These are phyloP conservation scores for Albula glossodonta DNA, from an alignment of 2,113 vertebrate species.

Conservation along the genomic window DNA sequence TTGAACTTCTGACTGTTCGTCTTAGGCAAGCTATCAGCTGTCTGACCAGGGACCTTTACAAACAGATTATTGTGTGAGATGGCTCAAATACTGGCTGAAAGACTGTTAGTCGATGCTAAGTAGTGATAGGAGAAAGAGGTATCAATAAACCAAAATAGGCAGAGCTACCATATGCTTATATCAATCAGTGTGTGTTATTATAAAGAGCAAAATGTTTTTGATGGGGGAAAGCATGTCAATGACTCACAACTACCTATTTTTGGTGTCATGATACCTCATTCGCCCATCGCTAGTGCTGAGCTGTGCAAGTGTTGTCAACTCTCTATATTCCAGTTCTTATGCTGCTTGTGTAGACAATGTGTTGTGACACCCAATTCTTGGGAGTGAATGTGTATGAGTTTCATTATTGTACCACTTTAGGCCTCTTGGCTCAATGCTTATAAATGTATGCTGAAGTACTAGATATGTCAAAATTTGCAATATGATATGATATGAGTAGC, in stretches of 20 bases:
- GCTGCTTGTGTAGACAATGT: neutral
- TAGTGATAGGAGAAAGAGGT: no score
- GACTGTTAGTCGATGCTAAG: neutral
- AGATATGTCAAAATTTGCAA: neutral
- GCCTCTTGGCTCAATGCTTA: neutral
- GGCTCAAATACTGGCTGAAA: neutral
- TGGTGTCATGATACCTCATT: no score
- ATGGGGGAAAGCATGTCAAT: no score
- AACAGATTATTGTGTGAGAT: neutral
- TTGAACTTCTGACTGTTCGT: neutral
- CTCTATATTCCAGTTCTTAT: neutral
- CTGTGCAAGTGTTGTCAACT: neutral
- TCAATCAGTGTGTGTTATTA: no score
- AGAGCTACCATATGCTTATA: no score
- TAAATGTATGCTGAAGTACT: neutral
- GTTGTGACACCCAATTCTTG: neutral
- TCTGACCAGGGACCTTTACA: constrained; percentile 85
- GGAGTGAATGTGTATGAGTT: neutral
- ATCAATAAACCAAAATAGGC: no score
- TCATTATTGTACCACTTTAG: neutral
- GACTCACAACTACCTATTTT: no score
- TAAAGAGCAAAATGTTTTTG: no score
- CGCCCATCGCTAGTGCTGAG: neutral
- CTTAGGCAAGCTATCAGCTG: constrained; percentile 72
- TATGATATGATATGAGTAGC: neutral